Base-by-base conservation (phyloP, 1,140 invertebrate genomes). In the Zaprionus taronus region DNA sequence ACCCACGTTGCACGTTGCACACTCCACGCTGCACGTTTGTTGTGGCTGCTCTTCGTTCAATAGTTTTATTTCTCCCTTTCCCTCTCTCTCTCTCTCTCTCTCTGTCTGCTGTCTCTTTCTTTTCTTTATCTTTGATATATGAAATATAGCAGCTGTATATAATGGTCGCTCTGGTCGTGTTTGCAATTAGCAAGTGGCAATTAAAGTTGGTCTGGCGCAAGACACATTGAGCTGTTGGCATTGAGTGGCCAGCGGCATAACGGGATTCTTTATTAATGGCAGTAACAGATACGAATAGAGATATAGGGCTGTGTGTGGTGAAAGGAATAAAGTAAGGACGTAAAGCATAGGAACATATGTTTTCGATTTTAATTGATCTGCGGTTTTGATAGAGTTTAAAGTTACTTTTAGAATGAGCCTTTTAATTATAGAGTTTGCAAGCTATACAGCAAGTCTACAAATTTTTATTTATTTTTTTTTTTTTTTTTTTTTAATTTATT, bases 121-220 rank as follows among this genome's bases (percentile, higher is more conserved):
- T 22, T 79, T 77, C 64, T 77, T 57, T 83, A 77, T 80, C 64
- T 71, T 20, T 70, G 74, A 81, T 87, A 83, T 83, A 89, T 87
- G 84, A 87, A 89, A 87, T 87, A 87, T 87, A 72, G 81, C 66
- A 83, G 63, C 80, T 77, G 76, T 77, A 79, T 79, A 79, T 76
- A 85, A 72, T 81, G 76, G 68, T 58, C 57, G 63, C 76, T n/a
- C 61, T 72, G 55, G 61, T 80, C 72, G 77, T 75, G 81, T 67
- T 79, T 79, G 83, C 83, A 87, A 87, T 87, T 87, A 87, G 81
- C 84, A 89, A 87, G 81, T 81, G 83, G 83, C 83, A 87, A 87
- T 87, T 87, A 89, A 89, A 87, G 77, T 89, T 82, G 65, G 41
- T 83, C 67, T 58, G 61, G 51, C 34, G 56, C 28, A 75, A 70